Conservation (phyloP, 2,113 vertebrate genomes). For the Pomatostomus ruficeps region DNA sequence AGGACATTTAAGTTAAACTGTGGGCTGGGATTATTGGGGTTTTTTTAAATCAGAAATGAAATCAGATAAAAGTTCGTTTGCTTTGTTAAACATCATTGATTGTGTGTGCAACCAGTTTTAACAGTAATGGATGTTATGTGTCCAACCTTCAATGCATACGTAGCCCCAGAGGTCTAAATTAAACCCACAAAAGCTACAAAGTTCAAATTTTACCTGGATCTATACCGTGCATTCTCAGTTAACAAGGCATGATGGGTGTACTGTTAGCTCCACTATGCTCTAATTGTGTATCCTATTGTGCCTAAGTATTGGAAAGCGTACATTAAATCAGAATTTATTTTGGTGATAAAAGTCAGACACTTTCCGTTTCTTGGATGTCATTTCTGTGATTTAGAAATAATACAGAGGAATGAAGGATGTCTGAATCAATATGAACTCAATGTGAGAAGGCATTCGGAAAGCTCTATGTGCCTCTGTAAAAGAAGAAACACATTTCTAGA, state of each 20-base stretch:
- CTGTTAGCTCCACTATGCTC: not conserved
- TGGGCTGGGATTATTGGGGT: not conserved
- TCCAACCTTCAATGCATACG: not conserved
- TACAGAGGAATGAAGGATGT: not conserved
- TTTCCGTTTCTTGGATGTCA: not conserved
- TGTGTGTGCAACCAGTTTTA: not conserved
- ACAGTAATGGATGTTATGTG: not conserved
- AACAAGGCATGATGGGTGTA: constrained; percentile 18
- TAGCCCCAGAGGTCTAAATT: constrained; percentile 1
- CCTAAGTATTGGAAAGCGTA: not conserved
- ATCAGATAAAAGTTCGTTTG: not conserved
- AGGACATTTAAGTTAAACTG: not conserved
- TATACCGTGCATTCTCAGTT: not conserved
- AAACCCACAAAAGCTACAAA: not conserved
- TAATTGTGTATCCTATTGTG: constrained; percentile 1
- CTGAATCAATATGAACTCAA: not conserved
- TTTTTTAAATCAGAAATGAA: not conserved
- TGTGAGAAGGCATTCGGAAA: not conserved
- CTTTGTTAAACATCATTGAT: not conserved
- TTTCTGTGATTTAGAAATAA: constrained; percentile 7
- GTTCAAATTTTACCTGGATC: not conserved
- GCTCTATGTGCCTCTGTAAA: not conserved
- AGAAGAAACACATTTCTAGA: not conserved
- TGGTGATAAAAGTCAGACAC: not conserved
- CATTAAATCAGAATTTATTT: constrained; percentile 28